These are phyloP conservation scores for Periparus ater DNA, from an alignment of 2,797 vertebrate genomes.

Conservation along the genomic window DNA sequence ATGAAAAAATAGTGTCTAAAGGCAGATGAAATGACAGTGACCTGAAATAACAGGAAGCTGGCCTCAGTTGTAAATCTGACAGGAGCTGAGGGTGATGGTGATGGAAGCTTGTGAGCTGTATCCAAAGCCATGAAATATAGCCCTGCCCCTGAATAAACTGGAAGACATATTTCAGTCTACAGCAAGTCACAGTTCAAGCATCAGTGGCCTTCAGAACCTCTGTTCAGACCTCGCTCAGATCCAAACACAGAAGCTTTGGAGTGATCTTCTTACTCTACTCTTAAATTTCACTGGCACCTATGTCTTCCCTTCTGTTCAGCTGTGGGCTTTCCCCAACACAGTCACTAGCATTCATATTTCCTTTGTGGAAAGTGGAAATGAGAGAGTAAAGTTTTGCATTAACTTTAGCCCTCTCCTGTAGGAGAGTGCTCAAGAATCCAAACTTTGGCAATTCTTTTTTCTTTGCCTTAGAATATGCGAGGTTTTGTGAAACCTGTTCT, in stretches of 20 bases:
- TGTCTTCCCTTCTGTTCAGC: not conserved
- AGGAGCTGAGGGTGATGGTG: not conserved
- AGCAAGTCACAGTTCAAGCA: not conserved
- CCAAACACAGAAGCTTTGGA: not conserved
- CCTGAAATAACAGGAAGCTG: conserved; percentile 10
- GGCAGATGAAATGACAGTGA: not conserved
- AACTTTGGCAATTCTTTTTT: not conserved
- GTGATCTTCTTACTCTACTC: not conserved
- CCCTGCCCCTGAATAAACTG: not conserved
- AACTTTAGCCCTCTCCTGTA: not conserved
- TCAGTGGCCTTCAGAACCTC: not conserved
- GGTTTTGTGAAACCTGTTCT: not conserved
- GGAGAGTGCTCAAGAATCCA: not conserved
- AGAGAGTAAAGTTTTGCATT: not conserved
- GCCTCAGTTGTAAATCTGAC: not conserved
- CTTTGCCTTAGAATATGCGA: not conserved
- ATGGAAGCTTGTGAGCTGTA: not conserved
- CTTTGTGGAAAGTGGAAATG: not conserved
- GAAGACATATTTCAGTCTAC: not conserved
- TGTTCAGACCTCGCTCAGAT: not conserved
- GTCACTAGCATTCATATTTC: not conserved
- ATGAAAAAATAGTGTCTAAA: not conserved
- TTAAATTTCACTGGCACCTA: not conserved
- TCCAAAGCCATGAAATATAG: conserved; percentile 9
- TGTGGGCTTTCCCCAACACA: not conserved